phyloP scores from a whole-genome alignment of 2,888 invertebrate species.

The Mellilla xanthometata region DNA sequence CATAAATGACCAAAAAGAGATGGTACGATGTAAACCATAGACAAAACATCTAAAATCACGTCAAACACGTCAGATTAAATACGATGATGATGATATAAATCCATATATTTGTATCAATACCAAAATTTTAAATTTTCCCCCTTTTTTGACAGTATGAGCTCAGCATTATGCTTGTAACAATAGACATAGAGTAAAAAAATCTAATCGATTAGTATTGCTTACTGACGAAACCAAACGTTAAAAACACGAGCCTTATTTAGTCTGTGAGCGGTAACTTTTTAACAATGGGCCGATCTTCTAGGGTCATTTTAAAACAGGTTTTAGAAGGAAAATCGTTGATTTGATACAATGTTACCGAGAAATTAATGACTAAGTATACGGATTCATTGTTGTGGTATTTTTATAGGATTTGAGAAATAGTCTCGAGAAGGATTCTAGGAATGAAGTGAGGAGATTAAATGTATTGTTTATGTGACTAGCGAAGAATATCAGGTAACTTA shows the following conservation, averaged over 20 bases:
- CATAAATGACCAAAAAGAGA: too few relatives aligned
- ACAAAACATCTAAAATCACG: too few relatives aligned
- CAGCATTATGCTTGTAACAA: conserved; percentile 30
- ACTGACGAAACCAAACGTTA: conserved; percentile 41
- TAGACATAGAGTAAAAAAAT: conserved; percentile 35
- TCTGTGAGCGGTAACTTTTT: conserved; percentile 10
- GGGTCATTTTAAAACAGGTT: conserved; percentile 29
- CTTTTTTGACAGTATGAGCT: conserved; percentile 12
- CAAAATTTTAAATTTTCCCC: not conserved
- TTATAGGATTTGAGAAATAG: conserved; percentile 20
- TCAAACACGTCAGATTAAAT: too few relatives aligned
- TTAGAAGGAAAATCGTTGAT: conserved; percentile 43
- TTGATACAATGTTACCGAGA: conserved; percentile 39
- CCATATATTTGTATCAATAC: too few relatives aligned
- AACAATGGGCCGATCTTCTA: conserved; percentile 39
- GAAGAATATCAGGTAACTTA: too few relatives aligned
- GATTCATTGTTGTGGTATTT: conserved; percentile 42
- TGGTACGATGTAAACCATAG: too few relatives aligned
- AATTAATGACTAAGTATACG: conserved; percentile 42
- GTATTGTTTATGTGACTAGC: too few relatives aligned
- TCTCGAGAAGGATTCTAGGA: too few relatives aligned
- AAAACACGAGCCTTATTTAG: conserved; percentile 17
- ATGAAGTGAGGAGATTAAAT: too few relatives aligned
- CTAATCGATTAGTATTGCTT: conserved; percentile 54
- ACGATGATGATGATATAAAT: too few relatives aligned